Evolutionary conservation across 2,797 vertebrate species (phyloP).

Genomic region (Pachyuromys duprasi): DNA sequence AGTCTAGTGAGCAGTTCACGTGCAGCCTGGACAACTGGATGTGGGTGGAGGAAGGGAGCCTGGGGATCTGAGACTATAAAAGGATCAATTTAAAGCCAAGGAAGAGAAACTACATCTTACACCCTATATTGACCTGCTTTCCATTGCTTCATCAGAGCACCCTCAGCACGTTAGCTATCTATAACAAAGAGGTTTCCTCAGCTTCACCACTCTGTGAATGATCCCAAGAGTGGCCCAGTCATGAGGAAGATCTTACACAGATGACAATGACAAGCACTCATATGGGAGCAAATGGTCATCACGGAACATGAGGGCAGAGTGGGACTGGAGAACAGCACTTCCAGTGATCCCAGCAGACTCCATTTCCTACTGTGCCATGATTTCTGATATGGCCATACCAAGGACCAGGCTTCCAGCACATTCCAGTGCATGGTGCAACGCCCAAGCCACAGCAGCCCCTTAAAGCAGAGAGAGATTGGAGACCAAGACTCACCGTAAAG

Average conservation of each 20-base stretch:
- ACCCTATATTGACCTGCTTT: background rate
- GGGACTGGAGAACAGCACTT: background rate
- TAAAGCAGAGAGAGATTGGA: background rate
- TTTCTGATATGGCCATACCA: no score
- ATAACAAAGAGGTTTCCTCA: background rate
- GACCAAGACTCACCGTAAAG: background rate
- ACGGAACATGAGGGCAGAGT: background rate
- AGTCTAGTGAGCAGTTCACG: background rate
- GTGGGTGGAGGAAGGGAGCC: background rate
- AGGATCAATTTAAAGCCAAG: background rate
- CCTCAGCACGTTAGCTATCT: background rate
- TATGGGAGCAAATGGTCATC: background rate
- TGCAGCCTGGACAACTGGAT: background rate
- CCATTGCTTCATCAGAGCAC: background rate
- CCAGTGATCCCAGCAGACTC: background rate
- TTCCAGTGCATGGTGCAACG: background rate
- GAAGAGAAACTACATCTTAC: background rate
- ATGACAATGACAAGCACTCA: no score
- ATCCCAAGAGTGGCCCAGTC: no score
- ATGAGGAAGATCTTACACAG: background rate
- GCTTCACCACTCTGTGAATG: background rate
- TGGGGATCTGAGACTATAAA: background rate
- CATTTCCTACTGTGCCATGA: background rate
- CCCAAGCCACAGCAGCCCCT: background rate
- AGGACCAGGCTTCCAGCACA: background rate